Base-by-base conservation (phyloP, 2,797 vertebrate genomes). In the Lindbergichthys nudifrons region DNA sequence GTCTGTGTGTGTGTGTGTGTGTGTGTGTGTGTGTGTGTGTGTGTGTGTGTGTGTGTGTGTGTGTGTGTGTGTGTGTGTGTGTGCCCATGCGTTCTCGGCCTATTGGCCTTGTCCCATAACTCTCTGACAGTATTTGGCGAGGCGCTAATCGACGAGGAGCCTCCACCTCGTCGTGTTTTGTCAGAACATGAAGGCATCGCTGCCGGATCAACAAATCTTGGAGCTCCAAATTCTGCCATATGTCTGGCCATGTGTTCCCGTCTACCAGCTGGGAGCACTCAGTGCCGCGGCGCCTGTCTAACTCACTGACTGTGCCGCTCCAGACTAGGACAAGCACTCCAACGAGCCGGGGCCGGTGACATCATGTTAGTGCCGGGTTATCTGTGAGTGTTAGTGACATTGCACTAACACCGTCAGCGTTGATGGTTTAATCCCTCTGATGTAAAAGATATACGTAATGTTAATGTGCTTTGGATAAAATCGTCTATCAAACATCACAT, bases 221-320 rank as follows among this genome's bases (percentile, higher is more conserved):
- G 82, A 82, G 77, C 77, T 88, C 82, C 77, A 89, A 87, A 88
- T 75, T 87, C 82, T 80, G 79, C 90, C 92, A 93, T 92, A 90
- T 92, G 92, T 90, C 87, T 60, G 26, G 77, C 85, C 88, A 88
- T 88, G 87, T 91, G 87, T 88, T 92, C 67, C 62, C 77, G 70
- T 73, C 67, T 36, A 81, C 80, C 90, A 92, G 89, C 91, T 88
- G 86, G 81, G 83, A 88, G 77, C 76, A 57, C 74, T 92, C 87
- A 83, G 82, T 52, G n/a, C 70, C 1, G 41, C 18, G 32, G 32
- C 32, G 77, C 74, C 70, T 50, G 80, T 87, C 77, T 77, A 66
- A 82, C 76, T 82, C 73, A 39, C 58, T 75, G 75, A 75, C 54
- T 81, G 46, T 0, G 39, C 51, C 0, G 26, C 65, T 65, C 63